A percentile compares a stretch with the other conserved stretches of the same genome.
Conservation (phyloP, 1,140 invertebrate species). For the Charaxes varanes region DNA sequence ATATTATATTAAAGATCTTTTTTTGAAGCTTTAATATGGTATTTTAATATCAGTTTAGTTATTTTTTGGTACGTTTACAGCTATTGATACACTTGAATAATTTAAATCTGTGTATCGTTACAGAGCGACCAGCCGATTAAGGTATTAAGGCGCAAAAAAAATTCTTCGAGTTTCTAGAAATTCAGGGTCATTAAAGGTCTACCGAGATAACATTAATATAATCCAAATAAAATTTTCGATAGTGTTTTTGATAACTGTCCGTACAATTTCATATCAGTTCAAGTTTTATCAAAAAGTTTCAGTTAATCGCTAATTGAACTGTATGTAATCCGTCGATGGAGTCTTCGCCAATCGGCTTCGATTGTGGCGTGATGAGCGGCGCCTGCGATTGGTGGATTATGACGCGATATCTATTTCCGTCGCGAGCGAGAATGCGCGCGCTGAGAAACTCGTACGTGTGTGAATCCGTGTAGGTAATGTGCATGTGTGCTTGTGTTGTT, state of each 20-base stretch:
- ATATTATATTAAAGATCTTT: too few relatives aligned
- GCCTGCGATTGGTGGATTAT: conserved; percentile 41
- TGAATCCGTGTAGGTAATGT: conserved; percentile 28
- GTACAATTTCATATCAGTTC: conserved; percentile 58
- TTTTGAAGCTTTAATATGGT: too few relatives aligned
- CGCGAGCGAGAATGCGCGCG: conserved; percentile 52
- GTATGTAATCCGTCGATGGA: conserved; percentile 62
- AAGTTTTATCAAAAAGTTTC: conserved; percentile 68
- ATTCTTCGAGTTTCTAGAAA: neutral
- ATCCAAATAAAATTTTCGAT: conserved; percentile 17
- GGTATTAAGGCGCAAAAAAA: neutral
- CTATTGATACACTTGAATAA: too few relatives aligned
- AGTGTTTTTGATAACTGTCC: conserved; percentile 28
- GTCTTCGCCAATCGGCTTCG: conserved; percentile 40
- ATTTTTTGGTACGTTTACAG: too few relatives aligned
- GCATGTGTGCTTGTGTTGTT: conserved; percentile 60
- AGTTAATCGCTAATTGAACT: conserved; percentile 70
- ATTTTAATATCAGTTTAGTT: too few relatives aligned
- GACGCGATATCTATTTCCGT: conserved; percentile 61
- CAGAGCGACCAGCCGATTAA: neutral
- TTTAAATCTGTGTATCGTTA: conserved; percentile 7
- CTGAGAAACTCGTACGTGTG: conserved; percentile 32
- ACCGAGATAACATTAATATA: conserved; percentile 9
- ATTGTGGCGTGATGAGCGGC: conserved; percentile 41
- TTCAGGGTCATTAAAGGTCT: conserved; percentile 4